Percentiles rank a stretch among this genome's conserved stretches.
Conservation (phyloP, 2,797 vertebrate species). For the Gymnothorax javanicus region DNA sequence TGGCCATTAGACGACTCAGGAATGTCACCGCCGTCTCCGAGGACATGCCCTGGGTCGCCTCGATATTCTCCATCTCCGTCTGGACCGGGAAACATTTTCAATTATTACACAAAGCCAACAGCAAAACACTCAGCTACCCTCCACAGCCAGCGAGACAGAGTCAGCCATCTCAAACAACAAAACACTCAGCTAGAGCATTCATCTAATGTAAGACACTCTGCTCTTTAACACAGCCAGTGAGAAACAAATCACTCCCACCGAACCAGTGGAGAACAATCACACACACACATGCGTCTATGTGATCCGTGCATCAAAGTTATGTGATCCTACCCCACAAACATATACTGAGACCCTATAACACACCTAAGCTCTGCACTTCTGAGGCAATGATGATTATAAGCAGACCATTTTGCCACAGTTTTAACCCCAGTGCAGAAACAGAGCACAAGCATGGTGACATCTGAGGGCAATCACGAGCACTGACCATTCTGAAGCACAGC, state of each 20-base stretch:
- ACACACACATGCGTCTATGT: neutral
- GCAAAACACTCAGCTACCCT: neutral
- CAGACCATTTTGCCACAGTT: neutral
- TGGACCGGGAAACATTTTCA: conserved; percentile 63
- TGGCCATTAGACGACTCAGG: conserved; percentile 94
- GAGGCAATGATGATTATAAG: neutral
- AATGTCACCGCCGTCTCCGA: conserved; percentile 94
- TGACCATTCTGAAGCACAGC: too few relatives aligned
- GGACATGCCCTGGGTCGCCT: conserved; percentile 97
- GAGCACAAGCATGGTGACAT: neutral
- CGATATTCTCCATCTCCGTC: conserved; percentile 93
- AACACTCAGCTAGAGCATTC: neutral
- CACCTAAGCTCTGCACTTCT: neutral
- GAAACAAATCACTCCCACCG: neutral
- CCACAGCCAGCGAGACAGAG: neutral
- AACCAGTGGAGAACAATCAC: neutral
- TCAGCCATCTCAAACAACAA: neutral
- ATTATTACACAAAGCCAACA: neutral
- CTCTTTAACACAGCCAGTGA: neutral
- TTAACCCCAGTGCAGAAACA: neutral
- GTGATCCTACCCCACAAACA: too few relatives aligned
- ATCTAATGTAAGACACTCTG: too few relatives aligned
- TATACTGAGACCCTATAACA: neutral
- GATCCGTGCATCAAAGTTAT: neutral
- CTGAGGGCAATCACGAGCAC: neutral